These are phyloP conservation scores for Phalacrocorax brasilianus DNA, from an alignment of 2,113 vertebrate species.

Conservation along the genomic window DNA sequence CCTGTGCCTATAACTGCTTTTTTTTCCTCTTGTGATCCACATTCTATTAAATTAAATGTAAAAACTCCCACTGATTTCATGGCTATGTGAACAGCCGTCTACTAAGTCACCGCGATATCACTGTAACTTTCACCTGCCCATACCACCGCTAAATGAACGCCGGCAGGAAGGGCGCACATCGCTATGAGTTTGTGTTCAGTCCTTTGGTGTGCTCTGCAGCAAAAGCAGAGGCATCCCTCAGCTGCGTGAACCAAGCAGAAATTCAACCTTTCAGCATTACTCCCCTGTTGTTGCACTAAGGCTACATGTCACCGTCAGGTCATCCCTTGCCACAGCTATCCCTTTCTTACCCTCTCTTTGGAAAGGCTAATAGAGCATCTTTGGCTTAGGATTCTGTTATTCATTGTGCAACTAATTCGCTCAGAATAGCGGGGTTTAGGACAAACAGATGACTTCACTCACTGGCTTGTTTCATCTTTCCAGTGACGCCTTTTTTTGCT, in stretches of 20 bases:
- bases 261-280: neutral
- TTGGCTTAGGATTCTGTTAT: neutral
- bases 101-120: accelerated
- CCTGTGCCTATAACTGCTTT: neutral
- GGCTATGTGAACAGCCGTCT: neutral
- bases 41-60: neutral
- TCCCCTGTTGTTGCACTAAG: neutral
- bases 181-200: neutral
- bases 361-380: neutral
- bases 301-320: neutral
- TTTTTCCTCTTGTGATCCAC: neutral
- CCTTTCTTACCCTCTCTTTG: neutral
- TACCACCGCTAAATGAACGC: accelerated
- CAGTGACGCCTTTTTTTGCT: neutral
- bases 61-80: neutral
- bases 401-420: neutral
- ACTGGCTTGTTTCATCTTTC: slow-evolving; percentile 6
- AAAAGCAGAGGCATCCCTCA: neutral
- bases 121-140: neutral
- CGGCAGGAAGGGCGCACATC: neutral
- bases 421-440: neutral
- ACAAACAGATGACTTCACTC: neutral
- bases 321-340: neutral
- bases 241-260: neutral
- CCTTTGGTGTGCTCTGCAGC: neutral